These are phyloP conservation scores for Hiodon tergisus DNA, from an alignment of 2,113 vertebrate species.

Conservation along the genomic window DNA sequence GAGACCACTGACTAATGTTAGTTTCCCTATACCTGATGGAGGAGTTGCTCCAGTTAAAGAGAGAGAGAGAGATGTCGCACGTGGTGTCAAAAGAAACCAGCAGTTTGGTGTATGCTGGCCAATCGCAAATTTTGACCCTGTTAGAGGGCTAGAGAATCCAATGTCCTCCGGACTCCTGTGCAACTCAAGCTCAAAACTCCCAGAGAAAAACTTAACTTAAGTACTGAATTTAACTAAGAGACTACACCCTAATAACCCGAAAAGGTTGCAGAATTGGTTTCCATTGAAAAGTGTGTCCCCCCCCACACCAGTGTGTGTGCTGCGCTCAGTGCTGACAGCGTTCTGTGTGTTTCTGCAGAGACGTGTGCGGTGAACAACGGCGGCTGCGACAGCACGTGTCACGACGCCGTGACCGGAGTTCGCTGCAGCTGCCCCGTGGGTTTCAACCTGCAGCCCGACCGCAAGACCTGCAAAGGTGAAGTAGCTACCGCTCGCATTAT, in stretches of 20 bases:
- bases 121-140: background rate
- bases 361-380: slow-evolving; percentile 96
- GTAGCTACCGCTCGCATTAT: background rate
- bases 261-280: no score
- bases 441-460: slow-evolving; percentile 90
- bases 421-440: slow-evolving; percentile 97
- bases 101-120: background rate
- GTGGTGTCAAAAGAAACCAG: background rate
- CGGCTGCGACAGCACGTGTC: slow-evolving; percentile 95
- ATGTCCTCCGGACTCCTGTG: background rate
- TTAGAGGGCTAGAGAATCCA: background rate
- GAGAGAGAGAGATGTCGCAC: background rate
- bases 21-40: no score
- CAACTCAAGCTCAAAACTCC: background rate
- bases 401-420: slow-evolving; percentile 84
- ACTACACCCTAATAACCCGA: no score
- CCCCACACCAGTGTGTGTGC: slow-evolving; percentile 10
- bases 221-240: no score
- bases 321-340: background rate
- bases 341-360: slow-evolving; percentile 60
- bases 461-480: slow-evolving; percentile 95
- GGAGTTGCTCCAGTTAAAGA: background rate
- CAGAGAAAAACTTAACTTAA: no score
- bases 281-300: no score
- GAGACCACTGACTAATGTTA: no score